A percentile compares a stretch with the other conserved stretches of the same genome.
Conservation (phyloP, 1,140 invertebrate species). For the Microvelia longipes region DNA sequence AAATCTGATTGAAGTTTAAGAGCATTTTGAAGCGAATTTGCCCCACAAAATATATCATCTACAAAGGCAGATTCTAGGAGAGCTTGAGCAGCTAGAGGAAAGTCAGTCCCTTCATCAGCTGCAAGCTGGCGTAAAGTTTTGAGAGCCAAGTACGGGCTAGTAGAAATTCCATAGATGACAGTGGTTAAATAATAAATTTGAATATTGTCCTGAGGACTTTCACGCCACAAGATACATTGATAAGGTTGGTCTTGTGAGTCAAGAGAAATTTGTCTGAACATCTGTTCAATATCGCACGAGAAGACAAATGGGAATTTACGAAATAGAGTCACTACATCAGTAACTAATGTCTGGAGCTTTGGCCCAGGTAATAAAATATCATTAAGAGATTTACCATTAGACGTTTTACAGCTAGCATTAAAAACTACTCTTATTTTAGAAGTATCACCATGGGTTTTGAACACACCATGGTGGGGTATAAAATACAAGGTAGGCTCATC, state of each 20-base stretch:
- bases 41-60: constrained; percentile 31
- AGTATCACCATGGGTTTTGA: constrained; percentile 19
- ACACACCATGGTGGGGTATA: constrained; percentile 24
- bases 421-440: constrained; percentile 29
- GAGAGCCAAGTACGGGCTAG: constrained; percentile 26
- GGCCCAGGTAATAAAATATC: constrained; percentile 26
- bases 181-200: constrained; percentile 24
- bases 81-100: constrained; percentile 20
- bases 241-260: constrained; percentile 19
- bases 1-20: constrained; percentile 13
- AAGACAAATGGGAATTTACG: constrained; percentile 22
- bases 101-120: constrained; percentile 19
- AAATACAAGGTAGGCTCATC: constrained; percentile 12
- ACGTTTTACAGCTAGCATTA: constrained; percentile 26
- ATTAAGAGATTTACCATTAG: constrained; percentile 24
- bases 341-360: constrained; percentile 28
- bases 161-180: constrained; percentile 28
- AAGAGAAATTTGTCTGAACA: constrained; percentile 16
- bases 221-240: constrained; percentile 25
- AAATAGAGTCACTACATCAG: constrained; percentile 26
- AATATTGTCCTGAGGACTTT: constrained; percentile 7
- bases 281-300: constrained; percentile 26
- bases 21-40: constrained; percentile 15
- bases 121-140: constrained; percentile 24
- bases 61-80: constrained; percentile 30